Conservation (phyloP, 2,797 vertebrate species). For the Acanthis flammea region DNA sequence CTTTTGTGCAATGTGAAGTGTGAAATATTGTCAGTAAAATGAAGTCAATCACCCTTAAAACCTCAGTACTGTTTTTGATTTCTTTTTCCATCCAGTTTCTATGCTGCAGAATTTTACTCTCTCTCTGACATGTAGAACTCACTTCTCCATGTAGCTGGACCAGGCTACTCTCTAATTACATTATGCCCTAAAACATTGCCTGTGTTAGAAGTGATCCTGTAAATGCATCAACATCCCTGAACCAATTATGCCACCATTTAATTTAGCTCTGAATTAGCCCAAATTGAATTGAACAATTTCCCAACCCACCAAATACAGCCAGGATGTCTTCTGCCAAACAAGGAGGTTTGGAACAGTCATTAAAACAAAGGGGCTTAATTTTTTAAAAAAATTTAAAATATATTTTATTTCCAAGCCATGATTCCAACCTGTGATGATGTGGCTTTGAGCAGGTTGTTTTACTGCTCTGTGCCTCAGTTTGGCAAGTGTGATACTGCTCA, state of each 20-base stretch:
- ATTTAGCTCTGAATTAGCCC: constrained; percentile 23
- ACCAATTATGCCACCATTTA: constrained; percentile 1
- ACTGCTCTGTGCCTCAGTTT: neutral
- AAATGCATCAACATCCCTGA: neutral
- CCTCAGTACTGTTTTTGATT: neutral
- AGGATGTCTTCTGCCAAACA: neutral
- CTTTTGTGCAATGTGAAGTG: neutral
- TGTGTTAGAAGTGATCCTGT: neutral
- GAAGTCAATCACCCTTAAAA: neutral
- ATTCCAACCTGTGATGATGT: neutral
- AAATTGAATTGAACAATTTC: neutral
- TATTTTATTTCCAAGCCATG: neutral
- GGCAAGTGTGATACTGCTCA: neutral
- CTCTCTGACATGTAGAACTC: neutral
- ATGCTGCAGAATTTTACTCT: neutral
- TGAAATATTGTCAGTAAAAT: neutral
- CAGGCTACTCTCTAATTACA: neutral
- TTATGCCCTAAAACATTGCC: neutral
- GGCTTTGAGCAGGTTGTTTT: neutral
- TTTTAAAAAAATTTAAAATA: neutral
- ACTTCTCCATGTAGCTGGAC: neutral
- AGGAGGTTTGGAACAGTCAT: neutral
- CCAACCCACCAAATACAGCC: neutral
- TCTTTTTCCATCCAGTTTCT: neutral
- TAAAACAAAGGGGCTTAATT: neutral